A percentile compares a stretch with the other conserved stretches of the same genome.
These are phyloP conservation scores for Sarcophaga subvicina DNA, from an alignment of 2,888 invertebrate species.

Conservation along the genomic window DNA sequence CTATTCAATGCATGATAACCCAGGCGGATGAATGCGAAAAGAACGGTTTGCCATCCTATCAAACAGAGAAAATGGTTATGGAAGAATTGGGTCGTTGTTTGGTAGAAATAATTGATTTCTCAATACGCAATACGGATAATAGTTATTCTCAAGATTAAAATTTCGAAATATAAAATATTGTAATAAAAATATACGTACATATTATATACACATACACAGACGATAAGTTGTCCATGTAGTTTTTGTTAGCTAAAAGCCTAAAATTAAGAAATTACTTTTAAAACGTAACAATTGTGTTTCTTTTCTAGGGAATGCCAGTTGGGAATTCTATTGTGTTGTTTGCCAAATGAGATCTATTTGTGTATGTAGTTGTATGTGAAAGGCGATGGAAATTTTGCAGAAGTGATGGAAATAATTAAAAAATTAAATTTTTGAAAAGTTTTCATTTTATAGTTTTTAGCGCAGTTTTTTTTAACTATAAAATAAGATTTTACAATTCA, in stretches of 20 bases:
- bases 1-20: constrained; percentile 97
- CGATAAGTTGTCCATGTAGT: neutral
- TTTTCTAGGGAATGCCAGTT: neutral
- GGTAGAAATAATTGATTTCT: constrained; percentile 93
- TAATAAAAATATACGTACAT: constrained; percentile 21
- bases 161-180: constrained; percentile 12
- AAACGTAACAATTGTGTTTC: neutral
- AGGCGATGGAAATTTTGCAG: too few relatives aligned
- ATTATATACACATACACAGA: neutral
- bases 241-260: constrained; percentile 12
- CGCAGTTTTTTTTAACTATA: too few relatives aligned
- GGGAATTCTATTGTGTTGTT: neutral
- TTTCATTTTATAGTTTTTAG: too few relatives aligned
- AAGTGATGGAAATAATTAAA: too few relatives aligned
- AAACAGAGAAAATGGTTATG: constrained; percentile 87
- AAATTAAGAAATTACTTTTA: neutral
- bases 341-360: neutral
- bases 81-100: constrained; percentile 98
- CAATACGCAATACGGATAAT: constrained; percentile 80
- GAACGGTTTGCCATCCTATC: constrained; percentile 86
- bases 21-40: constrained; percentile 93
- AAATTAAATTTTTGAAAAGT: too few relatives aligned
- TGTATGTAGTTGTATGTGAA: neutral
- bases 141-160: constrained; percentile 71
- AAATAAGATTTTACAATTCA: too few relatives aligned